Base-by-base conservation (phyloP, 1,140 invertebrate genomes). In the Drosophila arawakana region DNA sequence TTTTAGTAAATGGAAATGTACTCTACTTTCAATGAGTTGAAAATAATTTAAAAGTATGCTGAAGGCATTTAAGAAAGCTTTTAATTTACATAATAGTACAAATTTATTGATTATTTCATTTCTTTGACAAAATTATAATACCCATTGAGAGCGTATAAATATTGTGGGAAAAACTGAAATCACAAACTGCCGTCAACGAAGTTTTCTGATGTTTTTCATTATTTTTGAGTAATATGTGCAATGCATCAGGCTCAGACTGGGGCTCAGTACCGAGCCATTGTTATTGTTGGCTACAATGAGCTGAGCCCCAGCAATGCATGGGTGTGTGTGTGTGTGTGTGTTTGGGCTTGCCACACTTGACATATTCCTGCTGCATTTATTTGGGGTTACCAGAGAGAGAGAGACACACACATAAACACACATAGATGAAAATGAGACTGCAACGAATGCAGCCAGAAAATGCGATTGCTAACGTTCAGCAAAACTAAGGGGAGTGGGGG, bases 321-420 rank as follows among this genome's bases (percentile, higher is more conserved):
- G 1, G 47, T 50, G 34, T 21, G 18, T 54, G 13, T 55, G 60
- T 63, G 41, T 73, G 5, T 78, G 25, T 54, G 43, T 60, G 60
- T 21, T 21, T 46, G 30, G 35, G 49, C 7, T 50, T 67, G 57
- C 65, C 78, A 52, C 78, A 74, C 68, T 78, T 85, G 82, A 85
- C 82, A 86, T 81, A 79, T 86, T 86, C 82, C 75, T 81, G 82
- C 75, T 78, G 71, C 76, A 76, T 84, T 85, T 78, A 84, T 84
- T 85, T 84, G 85, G 85, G 81, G 75, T 76, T 74, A 75, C 77
- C 73, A 43, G 41, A 43, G 39, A 41, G 4, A 10, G 11, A 11
- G 11, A 41, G 11, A 41, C 15, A 15, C 15, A 15, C 15, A 15
- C 15, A 0, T 15, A 15, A 15, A 15, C 7, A 44, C 6, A 25